Evolutionary conservation across 2,797 vertebrate genomes (phyloP), one percentile per base, ranked within the genome.

Genomic region (Nyctibius grandis): DNA sequence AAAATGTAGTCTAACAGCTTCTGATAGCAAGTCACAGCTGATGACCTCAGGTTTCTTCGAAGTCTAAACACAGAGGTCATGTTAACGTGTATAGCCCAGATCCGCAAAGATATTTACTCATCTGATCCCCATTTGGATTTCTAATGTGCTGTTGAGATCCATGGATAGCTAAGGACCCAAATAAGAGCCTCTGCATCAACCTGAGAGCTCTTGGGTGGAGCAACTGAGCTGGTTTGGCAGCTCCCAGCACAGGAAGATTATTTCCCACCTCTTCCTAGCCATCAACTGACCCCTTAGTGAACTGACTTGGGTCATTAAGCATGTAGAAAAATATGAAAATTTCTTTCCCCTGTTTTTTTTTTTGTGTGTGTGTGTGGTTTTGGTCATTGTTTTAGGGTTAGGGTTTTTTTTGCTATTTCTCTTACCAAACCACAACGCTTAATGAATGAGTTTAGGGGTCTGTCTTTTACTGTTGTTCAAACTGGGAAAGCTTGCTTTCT

Each of bases 321-420:
- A 23, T 29, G 34, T 8, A 76, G 12, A 88, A 93, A 70, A 73
- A 50, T 20, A 51, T 8, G 7, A 28, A 69, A 5, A 4, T 3
- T 9, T 20, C 78, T 64, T 13, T 50, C 6, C 2, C 34, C 4
- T 28, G 36, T 40, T 38, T 14, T n/a, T 34, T 16, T 20, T n/a
- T 16, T 15, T 3, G 2, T 45, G 14, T 5, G 5, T 21, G n/a
- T n/a, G n/a, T n/a, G 3, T 19, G 22, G 3, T 13, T 36, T 29
- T 4, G 11, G 5, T 17, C 47, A 29, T 14, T 82, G 5, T 31
- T 87, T 34, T 2, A 21, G 9, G 3, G 10, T 40, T 19, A 9
- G 20, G 9, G 3, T 0, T 7, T 14, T 44, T 48, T 44, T 5
- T 33, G 1, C 8, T 34, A 6, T 63, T 48, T 77, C 17, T 72